Base-by-base conservation (phyloP, 92 coral and sea anemone genomes). In the Porites lobata region DNA sequence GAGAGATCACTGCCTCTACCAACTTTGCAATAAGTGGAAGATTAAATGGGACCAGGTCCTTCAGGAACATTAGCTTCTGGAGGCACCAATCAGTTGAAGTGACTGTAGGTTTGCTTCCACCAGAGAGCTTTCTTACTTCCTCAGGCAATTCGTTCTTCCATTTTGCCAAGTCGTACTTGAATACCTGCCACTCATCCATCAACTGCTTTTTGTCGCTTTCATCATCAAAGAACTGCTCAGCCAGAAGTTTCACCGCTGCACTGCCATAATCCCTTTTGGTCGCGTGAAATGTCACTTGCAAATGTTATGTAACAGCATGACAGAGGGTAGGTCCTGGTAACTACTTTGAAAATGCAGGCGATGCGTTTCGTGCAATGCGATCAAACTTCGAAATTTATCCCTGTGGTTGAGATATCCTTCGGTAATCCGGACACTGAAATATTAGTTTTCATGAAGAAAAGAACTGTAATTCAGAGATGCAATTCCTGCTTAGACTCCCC, bases 21-120 rank as follows among this genome's bases (percentile, higher is more conserved):
- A 65, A 65, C 69, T 65, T 65, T 65, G 69, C 69, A 65, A 65
- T 65, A 17, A 65, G 69, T 65, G 69, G 69, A 65, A 65, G 69
- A 65, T 65, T 65, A 65, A 65, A 65, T 51, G 32, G 1, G 78
- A 85, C 76, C 50, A 75, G 73, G 65, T 85, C 83, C 81, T 73
- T 73, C 63, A 85, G 74, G 11, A 78, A 85, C 56, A 85, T 19
- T 21, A 75, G 64, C 81, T 26, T 85, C 58, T n/a, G 50, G 19
- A 85, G 52, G 59, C 83, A 75, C 89, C 76, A 85, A 18, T 85
- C 83, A 85, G 76, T 85, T 50, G 83, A 78, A 75, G 89, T 76
- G 76, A 63, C 21, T 72, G 72, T 72, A 14, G 68, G 68, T 64
- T 64, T 64, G 68, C 72, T 72, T 38, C 77, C 58, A 43, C 56